Base-by-base conservation (phyloP, 2,888 invertebrate species). In the Eupithecia exiguata region DNA sequence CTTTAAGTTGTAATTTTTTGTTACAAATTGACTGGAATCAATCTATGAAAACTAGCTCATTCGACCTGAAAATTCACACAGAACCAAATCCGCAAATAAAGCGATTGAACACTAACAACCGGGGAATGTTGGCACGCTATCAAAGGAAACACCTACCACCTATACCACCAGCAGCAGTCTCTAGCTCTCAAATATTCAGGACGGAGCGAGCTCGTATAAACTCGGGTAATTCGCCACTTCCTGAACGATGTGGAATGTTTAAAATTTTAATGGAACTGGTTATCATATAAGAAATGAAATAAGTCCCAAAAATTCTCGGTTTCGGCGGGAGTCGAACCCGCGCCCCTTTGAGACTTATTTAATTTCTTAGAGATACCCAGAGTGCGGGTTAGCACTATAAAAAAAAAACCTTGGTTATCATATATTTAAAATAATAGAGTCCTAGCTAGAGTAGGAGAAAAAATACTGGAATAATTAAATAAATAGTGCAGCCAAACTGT, bases 41-140 rank as follows among this genome's bases (percentile, higher is more conserved):
- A n/a, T 10, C 49, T 49, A n/a, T 53, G 49, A n/a, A 49, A 53
- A 21, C 53, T 53, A 53, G 10, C 53, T 53, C 21, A 21, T 53
- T 53, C 1, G 53, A 12, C 21, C 58, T 25, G 58, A 58, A 25
- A 58, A 12, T 58, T 21, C 40, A n/a, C 21, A 49, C 25, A 14
- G 14, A 53, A 40, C 38, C 43, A 35, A 68, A 49, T 65, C 36
- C 38, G 62, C 40, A 74, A 58, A 71, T 65, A 67, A 70, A 70
- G 46, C 62, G 35, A 63, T 21, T 77, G 70, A 66, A 73, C 74
- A 78, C 71, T 74, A 77, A 77, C 69, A 75, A 81, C 74, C 78
- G 72, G 14, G 71, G 84, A 83, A 82, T 84, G 82, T 88, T 88
- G 88, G 88, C 87, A 86, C 77, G 68, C 72, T 78, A 75, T 86